Percentiles rank a stretch among this genome's conserved stretches.
phyloP scores from a whole-genome alignment of 2,888 invertebrate species.

The Leptinotarsa tumamoca region DNA sequence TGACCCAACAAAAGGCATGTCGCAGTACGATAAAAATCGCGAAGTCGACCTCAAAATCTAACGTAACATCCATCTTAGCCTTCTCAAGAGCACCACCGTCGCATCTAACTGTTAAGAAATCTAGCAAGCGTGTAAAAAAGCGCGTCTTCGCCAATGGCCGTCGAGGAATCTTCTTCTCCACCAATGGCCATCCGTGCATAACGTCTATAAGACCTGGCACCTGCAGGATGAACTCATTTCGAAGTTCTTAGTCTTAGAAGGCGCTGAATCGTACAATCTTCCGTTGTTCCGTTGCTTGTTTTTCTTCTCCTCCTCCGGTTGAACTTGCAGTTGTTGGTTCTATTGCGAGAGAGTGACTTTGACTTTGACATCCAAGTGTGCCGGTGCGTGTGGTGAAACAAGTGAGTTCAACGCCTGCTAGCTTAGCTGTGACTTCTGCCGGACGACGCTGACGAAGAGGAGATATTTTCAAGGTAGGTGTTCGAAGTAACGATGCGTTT shows the following conservation, averaged over 20 bases:
- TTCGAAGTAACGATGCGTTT: background rate
- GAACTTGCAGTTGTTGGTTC: conserved; percentile 52
- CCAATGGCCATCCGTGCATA: conserved; percentile 61
- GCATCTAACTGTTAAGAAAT: conserved; percentile 59
- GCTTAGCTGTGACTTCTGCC: conserved; percentile 19
- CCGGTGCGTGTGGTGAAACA: conserved; percentile 51
- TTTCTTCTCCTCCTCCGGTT: conserved; percentile 35
- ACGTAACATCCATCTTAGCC: conserved; percentile 14
- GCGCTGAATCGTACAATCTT: conserved; percentile 32
- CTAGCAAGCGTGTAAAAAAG: conserved; percentile 58
- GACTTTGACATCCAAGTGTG: conserved; percentile 52
- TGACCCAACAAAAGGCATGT: too few relatives aligned
- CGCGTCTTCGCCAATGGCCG: conserved; percentile 55
- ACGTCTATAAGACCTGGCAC: conserved; percentile 63
- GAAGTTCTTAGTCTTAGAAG: conserved; percentile 44
- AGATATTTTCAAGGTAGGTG: conserved; percentile 35
- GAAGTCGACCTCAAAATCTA: conserved; percentile 11
- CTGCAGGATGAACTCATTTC: conserved; percentile 63
- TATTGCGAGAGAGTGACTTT: conserved; percentile 37
- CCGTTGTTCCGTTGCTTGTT: conserved; percentile 24
- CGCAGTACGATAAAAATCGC: conserved; percentile 5
- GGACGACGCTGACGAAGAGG: conserved; percentile 26
- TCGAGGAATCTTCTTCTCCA: conserved; percentile 56
- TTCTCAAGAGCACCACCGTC: conserved; percentile 50
- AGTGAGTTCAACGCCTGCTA: conserved; percentile 55